These are phyloP conservation scores for Oryzias woworae DNA, from an alignment of 2,113 vertebrate species.

Conservation along the genomic window DNA sequence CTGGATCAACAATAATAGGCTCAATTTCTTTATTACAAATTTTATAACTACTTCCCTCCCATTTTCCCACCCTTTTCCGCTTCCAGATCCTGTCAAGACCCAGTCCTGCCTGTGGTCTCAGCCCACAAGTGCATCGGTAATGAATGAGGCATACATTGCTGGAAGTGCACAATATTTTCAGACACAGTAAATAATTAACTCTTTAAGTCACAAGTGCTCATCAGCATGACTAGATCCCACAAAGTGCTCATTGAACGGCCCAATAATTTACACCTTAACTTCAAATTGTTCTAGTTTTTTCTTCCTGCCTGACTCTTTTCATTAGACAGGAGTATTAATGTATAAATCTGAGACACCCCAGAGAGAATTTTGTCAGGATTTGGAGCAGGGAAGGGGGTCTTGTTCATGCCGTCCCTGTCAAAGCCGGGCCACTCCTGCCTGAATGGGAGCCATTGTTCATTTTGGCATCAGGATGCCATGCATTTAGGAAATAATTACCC, in stretches of 20 bases:
- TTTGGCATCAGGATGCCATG: conserved; percentile 77
- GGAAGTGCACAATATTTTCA: conserved; percentile 67
- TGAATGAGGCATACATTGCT: conserved; percentile 58
- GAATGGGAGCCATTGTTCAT: conserved; percentile 73
- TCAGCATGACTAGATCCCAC: conserved; percentile 53
- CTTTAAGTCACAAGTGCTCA: conserved; percentile 63
- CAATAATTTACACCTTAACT: conserved; percentile 63
- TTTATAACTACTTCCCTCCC: conserved; percentile 78
- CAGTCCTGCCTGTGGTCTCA: conserved; percentile 75
- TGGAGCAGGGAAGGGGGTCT: conserved; percentile 54
- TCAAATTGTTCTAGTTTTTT: conserved; percentile 50
- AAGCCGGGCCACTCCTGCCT: conserved; percentile 64
- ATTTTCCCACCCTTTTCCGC: conserved; percentile 75
- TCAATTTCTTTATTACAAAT: conserved; percentile 84
- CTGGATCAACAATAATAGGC: conserved; percentile 88
- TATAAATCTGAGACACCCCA: conserved; percentile 52
- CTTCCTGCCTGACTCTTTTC: conserved; percentile 40
- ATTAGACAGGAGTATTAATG: conserved; percentile 59
- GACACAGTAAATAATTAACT: conserved; percentile 67
- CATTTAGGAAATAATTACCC: conserved; percentile 85
- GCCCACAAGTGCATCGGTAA: conserved; percentile 76
- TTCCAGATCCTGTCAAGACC: conserved; percentile 78
- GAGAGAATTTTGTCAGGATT: conserved; percentile 65
- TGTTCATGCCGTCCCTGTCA: conserved; percentile 69
- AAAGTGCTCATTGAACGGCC: conserved; percentile 57